Evolutionary conservation across 2,113 vertebrate species (phyloP), one percentile per base, ranked within the genome.

Genomic region (Myrmecophaga tridactyla): DNA sequence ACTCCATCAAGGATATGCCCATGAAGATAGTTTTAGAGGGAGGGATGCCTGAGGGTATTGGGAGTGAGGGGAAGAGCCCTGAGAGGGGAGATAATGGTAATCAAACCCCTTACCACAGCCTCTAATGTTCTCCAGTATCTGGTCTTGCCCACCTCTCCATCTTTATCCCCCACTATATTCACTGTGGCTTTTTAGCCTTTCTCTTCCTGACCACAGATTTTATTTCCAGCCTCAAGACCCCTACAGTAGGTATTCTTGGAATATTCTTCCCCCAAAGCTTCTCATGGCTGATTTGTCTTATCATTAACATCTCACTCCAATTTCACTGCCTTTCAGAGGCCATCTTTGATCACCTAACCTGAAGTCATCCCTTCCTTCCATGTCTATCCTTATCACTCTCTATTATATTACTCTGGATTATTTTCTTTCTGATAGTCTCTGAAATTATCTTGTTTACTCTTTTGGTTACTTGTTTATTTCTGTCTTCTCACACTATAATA

Each of bases 1-100:
- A 20, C 41, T 72, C 72, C 10, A 1, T 15, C 36, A 23, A n/a
- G 39, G 70, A 46, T 21, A 29, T 51, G 6, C 31, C 78, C 36
- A 63, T 34, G 82, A 73, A 75, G 23, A 14, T 17, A 20, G 31
- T 43, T 31, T 31, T n/a, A 56, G 39, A 34, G n/a, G 43, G 21
- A 72, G 15, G 48, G 56, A 8, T n/a, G 12, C 1, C 0, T 6
- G 34, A 60, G 12, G 21, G 11, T 18, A 4, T 3, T 27, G 31
- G 7, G 12, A 11, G 8, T 20, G 8, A 41, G 51, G 51, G 25
- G 11, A 18, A 75, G 89, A 20, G 58, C 29, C 29, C 17, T 6
- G 2, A 69, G 20, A 92, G 17, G 14, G 25, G 56, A 86, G 60
- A 6, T 17, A 9, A 41, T 25, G n/a, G 17, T 17, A 46, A 67